A percentile compares a stretch with the other conserved stretches of the same genome.
phyloP scores from a whole-genome alignment of 30 jellyfish, hydroid and myxozoan genomes.

The Nemopilema nomurai region DNA sequence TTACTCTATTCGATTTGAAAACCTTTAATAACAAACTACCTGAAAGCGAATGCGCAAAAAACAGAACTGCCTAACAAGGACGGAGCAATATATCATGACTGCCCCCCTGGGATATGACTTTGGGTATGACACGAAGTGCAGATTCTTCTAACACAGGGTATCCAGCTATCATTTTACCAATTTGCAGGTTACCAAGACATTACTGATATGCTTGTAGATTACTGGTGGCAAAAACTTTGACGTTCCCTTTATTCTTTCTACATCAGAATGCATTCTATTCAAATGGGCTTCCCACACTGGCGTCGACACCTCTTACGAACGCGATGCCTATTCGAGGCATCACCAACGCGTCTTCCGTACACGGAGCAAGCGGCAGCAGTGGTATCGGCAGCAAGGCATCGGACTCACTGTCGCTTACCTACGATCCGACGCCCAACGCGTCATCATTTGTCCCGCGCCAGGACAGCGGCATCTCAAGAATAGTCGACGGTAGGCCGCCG shows the following conservation, averaged over 20 bases:
- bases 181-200: no score
- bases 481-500: constrained; percentile 49
- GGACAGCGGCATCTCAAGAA: constrained; percentile 12
- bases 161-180: no score
- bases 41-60: no score
- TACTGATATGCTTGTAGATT: background rate
- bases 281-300: constrained; percentile 81
- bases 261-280: constrained; percentile 81
- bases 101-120: no score
- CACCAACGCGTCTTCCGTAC: constrained; percentile 54
- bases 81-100: no score
- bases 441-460: constrained; percentile 80
- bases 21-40: no score
- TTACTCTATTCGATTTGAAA: no score
- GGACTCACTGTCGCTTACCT: constrained; percentile 31
- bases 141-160: no score
- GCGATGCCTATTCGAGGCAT: constrained; percentile 17
- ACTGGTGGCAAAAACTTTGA: background rate
- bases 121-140: no score
- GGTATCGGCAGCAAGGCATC: constrained; percentile 90
- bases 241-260: background rate
- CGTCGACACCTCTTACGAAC: constrained; percentile 69
- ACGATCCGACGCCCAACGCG: constrained; percentile 84
- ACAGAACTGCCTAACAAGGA: no score
- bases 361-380: constrained; percentile 57